Percentiles rank a stretch among this genome's conserved stretches.
phyloP scores from a whole-genome alignment of 2,797 vertebrate genomes.

The Tarsius wallacei region DNA sequence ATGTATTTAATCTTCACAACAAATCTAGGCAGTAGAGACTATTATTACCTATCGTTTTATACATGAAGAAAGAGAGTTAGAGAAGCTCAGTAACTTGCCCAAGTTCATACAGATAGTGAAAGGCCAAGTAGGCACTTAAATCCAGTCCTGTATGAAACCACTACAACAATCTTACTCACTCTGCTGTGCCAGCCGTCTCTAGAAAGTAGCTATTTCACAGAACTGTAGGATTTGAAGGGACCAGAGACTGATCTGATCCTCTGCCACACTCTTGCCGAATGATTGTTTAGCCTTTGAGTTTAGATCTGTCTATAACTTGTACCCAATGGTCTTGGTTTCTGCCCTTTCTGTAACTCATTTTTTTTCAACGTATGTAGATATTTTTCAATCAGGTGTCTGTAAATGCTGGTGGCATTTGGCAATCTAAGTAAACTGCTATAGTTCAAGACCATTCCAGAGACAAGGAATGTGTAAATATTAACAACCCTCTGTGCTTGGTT shows the following conservation, averaged over 20 bases:
- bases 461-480: slow-evolving; percentile 91
- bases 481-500: slow-evolving; percentile 88
- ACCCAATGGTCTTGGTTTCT: neutral
- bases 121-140: neutral
- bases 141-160: neutral
- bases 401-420: slow-evolving; percentile 81
- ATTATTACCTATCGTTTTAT: neutral
- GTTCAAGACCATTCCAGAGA: slow-evolving; percentile 88
- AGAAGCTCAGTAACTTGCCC: neutral
- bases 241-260: neutral
- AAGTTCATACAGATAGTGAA: neutral
- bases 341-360: slow-evolving; percentile 71
- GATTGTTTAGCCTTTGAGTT: slow-evolving; percentile 14
- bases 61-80: slow-evolving; percentile 22
- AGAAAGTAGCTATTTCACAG: neutral
- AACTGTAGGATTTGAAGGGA: neutral
- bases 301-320: neutral
- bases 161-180: neutral
- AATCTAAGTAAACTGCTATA: slow-evolving; percentile 84
- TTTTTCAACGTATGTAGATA: slow-evolving; percentile 58
- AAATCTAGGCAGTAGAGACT: neutral
- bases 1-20: neutral
- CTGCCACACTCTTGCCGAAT: neutral
- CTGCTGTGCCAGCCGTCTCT: too few species aligned
- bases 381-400: slow-evolving; percentile 81